Evolutionary conservation across 2,797 vertebrate genomes (phyloP), one percentile per base, ranked within the genome.

Genomic region (Pempheris klunzingeri): DNA sequence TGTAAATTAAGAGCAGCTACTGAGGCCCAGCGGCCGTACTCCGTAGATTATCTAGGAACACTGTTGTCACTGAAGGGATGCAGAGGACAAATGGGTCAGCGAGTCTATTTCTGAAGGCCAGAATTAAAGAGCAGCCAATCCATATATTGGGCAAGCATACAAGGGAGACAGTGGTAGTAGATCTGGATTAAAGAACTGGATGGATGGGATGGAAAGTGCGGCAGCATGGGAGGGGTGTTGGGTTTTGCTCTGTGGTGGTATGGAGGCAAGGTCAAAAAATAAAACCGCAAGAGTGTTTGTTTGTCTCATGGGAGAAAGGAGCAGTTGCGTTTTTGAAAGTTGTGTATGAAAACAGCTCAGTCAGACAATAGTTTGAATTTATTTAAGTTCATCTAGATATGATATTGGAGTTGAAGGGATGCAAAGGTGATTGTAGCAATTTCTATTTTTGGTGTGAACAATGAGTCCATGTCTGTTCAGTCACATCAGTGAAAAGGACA

Each of bases 121-220:
- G 67, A 74, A 85, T 63, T 41, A 63, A 49, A 68, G 61, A 74
- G 46, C 67, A 78, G 72, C 18, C 75, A 74, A 78, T 78, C 71
- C 72, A 41, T 47, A 36, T 44, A 59, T 57, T 78, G 74, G 77
- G 79, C 77, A 72, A 41, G 61, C 52, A 22, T 26, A 79, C 78
- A 75, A 44, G 34, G 30, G 54, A 78, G 74, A 74, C 67, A 3
- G 75, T 66, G 41, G 50, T 69, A 13, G 62, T 80, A 90, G 86
- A 87, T 87, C 84, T 83, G 87, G 82, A 90, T 90, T 85, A 86
- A 70, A 77, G 69, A 9, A 15, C 63, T 75, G 68, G 61, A 65
- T 38, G 3, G 11, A 38, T 59, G 46, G 52, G 28, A 36, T 69
- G 62, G 75, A 71, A 76, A 78, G 61, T 64, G 46, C 69, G 41